Base-by-base conservation (phyloP, 2,113 vertebrate genomes). In the Trematocara stigmaticum region DNA sequence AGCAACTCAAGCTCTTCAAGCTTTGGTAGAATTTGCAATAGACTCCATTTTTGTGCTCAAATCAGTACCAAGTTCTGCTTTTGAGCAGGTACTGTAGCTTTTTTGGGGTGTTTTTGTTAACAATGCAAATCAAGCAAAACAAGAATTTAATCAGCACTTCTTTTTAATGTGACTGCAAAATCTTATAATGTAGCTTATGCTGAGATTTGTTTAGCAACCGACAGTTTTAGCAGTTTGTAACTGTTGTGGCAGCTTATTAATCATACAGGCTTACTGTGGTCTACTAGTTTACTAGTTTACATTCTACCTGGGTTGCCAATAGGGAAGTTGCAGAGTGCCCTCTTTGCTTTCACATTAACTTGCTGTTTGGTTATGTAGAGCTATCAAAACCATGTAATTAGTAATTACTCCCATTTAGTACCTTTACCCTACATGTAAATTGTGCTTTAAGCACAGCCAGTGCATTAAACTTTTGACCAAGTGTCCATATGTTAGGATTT, bases 141-240 rank as follows among this genome's bases (percentile, higher is more conserved):
- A 10, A 59, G 8, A 57, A 53, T 56, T 52, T 9, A 69, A 26
- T 64, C 4, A 71, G 51, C 31, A 13, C 12, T 66, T 78, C 34
- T 76, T 42, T 35, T 78, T 35, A 76, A 74, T 81, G 23, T 31
- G n/a, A 59, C 29, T 23, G 15, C 59, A 64, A 10, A 51, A 23
- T 57, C 10, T 61, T 10, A 42, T 42, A 13, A 56, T 79, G 55
- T 55, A 51, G 16, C 78, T 64, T 61, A 18, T 61, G n/a, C 13
- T 31, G 45, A 66, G 47, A 35, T 84, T 86, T 89, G 81, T 80
- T 85, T 76, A 76, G 78, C 31, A 55, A 10, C 84, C 56, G 34
- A 79, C 51, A 47, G 82, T 74, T 86, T 92, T 51, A 20, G 78
- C 47, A 71, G 2, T 90, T 91, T 84, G 78, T 51, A 66, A 53